phyloP scores from a whole-genome alignment of 2,888 invertebrate species.

The Apotomis turbidana region DNA sequence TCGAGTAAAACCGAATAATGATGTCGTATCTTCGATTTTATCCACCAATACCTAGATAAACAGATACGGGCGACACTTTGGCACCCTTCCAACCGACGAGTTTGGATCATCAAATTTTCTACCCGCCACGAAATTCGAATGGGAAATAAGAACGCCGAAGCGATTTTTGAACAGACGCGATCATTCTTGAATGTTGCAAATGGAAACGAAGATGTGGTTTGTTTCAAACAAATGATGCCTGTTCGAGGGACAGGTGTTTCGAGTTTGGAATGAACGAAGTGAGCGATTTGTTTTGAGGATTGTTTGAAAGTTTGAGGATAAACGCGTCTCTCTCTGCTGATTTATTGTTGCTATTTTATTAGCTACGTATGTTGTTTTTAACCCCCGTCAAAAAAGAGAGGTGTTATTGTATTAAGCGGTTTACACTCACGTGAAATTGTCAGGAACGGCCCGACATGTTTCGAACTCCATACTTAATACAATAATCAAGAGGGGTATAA shows the following conservation, averaged over 20 bases:
- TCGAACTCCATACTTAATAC: too few species aligned
- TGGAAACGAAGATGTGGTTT: constrained; percentile 14
- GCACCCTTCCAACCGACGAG: constrained; percentile 33
- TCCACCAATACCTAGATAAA: constrained; percentile 35
- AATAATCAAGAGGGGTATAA: too few species aligned
- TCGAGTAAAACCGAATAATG: constrained; percentile 1
- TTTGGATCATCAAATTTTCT: constrained; percentile 38
- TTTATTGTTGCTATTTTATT: too few species aligned
- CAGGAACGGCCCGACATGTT: too few species aligned
- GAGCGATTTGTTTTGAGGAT: not conserved
- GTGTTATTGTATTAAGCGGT: too few species aligned
- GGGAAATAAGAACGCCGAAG: constrained; percentile 22
- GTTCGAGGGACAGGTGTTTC: constrained; percentile 18
- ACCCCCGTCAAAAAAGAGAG: too few species aligned
- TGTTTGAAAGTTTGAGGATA: not conserved
- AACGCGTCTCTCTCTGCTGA: too few species aligned
- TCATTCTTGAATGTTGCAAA: constrained; percentile 17
- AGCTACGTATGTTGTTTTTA: too few species aligned
- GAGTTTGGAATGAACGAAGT: not conserved
- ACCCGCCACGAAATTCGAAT: not conserved
- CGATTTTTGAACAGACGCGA: constrained; percentile 22
- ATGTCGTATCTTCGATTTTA: constrained; percentile 8
- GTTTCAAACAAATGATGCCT: constrained; percentile 23
- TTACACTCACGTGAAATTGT: too few species aligned
- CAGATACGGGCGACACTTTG: constrained; percentile 35